Conservation (phyloP, 1,140 invertebrate species). For the Drosophila cardini region DNA sequence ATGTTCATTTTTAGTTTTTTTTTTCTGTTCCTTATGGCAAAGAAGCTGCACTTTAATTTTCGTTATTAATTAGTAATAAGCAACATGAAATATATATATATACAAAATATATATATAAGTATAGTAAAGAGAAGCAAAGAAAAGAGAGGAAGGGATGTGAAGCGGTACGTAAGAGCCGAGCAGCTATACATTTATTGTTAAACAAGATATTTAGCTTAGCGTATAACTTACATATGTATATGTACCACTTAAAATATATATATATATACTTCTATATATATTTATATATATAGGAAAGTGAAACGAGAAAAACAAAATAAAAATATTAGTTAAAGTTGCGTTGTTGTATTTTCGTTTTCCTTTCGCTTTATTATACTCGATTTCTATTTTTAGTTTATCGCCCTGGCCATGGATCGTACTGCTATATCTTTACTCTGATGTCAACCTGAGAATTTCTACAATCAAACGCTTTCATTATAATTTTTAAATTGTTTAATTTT, state of each 20-base stretch:
- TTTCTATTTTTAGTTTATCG: constrained; percentile 21
- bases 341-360: constrained; percentile 47
- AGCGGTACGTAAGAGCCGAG: constrained; percentile 54
- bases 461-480: constrained; percentile 2
- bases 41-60: constrained; percentile 70
- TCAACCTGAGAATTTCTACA: constrained; percentile 10
- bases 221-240: constrained; percentile 79
- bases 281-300: constrained; percentile 77
- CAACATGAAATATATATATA: constrained; percentile 25
- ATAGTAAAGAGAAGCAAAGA: constrained; percentile 16
- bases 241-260: constrained; percentile 77
- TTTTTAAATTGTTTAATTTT: constrained; percentile 4
- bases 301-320: constrained; percentile 69
- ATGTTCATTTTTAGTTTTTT: constrained; percentile 46
- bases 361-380: constrained; percentile 11
- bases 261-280: constrained; percentile 69
- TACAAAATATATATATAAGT: constrained; percentile 19
- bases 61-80: constrained; percentile 60
- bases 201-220: constrained; percentile 80
- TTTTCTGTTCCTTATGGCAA: constrained; percentile 77
- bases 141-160: constrained; percentile 4
- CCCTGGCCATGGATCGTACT: constrained; percentile 20
- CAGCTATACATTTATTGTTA: constrained; percentile 81
- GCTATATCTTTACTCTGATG: constrained; percentile 2
- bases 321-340: constrained; percentile 75